These are phyloP conservation scores for Drosophila fungiperda DNA, from an alignment of 2,888 invertebrate genomes.

Conservation along the genomic window DNA sequence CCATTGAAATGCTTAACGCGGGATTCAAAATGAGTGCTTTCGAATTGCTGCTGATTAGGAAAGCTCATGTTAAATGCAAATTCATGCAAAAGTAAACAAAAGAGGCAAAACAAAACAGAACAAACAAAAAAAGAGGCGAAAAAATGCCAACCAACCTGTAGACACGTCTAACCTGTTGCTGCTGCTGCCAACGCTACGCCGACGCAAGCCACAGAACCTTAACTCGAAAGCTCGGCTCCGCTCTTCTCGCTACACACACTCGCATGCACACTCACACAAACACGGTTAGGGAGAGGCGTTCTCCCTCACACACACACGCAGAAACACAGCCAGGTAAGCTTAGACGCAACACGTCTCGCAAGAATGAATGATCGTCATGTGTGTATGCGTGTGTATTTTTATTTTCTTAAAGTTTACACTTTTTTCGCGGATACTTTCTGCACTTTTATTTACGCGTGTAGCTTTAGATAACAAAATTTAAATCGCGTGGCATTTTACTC, in stretches of 20 bases:
- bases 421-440: conserved; percentile 32
- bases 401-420: conserved; percentile 39
- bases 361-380: conserved; percentile 69
- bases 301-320: conserved; percentile 35
- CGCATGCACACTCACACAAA: conserved; percentile 26
- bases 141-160: conserved; percentile 75
- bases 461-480: conserved; percentile 18
- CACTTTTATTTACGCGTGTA: conserved; percentile 29
- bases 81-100: conserved; percentile 60
- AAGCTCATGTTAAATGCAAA: conserved; percentile 43
- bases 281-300: conserved; percentile 17
- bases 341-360: conserved; percentile 70
- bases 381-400: conserved; percentile 30
- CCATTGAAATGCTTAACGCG: conserved; percentile 12
- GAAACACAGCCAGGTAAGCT: conserved; percentile 57
- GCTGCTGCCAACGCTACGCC: conserved; percentile 57
- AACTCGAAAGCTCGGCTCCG: conserved; percentile 65
- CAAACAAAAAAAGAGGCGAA: conserved; percentile 3
- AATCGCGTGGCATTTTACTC: conserved; percentile 26
- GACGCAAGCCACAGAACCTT: conserved; percentile 71
- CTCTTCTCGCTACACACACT: conserved; percentile 15
- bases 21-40: not conserved
- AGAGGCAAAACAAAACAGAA: conserved; percentile 33
- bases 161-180: conserved; percentile 70
- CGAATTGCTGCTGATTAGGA: conserved; percentile 26